Evolutionary conservation across 30 jellyfish, hydroid and myxozoan species (phyloP), one percentile per base, ranked within the genome.

Genomic region (Clytia hemisphaerica): DNA sequence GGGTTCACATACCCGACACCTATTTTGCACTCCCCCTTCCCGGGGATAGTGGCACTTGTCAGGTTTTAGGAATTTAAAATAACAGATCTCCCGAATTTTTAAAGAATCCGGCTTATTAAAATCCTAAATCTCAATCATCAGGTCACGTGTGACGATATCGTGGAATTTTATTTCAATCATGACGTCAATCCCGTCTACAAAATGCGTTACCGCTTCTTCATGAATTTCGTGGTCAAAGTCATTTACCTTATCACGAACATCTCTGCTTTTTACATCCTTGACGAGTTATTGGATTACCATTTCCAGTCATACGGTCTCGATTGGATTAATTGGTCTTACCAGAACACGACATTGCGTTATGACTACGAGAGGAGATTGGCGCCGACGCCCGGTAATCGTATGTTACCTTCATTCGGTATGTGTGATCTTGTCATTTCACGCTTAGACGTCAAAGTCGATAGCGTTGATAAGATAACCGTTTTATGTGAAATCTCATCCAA

Each of bases 361-460:
- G 67, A 69, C 38, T 69, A 16, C 40, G 59, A 69, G n/a, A 24
- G 26, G 15, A 54, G 81, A 12, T 6, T 22, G 1, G 36, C 18
- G 31, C 81, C 81, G 6, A 69, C 81, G 59, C 81, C 81, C 28
- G 81, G 81, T 3, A 69, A 69, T 30, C 37, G 31, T 25, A 69
- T 69, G 81, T 42, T 69, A 44, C 81, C 81, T 16, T 45, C 81
- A 10, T 69, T 69, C 49, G 81, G 81, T 28, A 32, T 44, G 6
- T 69, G 81, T 35, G 78, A 44, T 45, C 16, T 69, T 10, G 76
- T 45, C 61, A 71, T 45, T 18, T 24, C 59, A 9, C 71, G 71
- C 22, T 25, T 44, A 48, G 81, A 69, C 73, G 38, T 22, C 18
- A 38, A 16, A 12, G 27, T 16, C 0, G 77, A 54, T 5, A n/a